A percentile compares a stretch with the other conserved stretches of the same genome.
Conservation (phyloP, 2,113 vertebrate genomes). For the Pteruthius melanotis region DNA sequence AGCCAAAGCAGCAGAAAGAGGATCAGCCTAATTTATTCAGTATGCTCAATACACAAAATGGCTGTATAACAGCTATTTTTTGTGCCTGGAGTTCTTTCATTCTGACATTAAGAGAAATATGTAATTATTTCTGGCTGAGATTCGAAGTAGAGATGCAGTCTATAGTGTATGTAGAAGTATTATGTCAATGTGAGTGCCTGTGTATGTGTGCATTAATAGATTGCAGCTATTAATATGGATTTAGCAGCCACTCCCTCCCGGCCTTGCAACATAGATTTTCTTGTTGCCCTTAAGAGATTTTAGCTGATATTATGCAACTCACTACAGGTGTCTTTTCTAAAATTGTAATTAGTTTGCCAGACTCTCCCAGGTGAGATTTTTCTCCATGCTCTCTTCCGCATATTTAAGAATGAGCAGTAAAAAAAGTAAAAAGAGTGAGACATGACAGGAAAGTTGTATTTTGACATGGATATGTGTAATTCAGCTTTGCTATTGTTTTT, state of each 20-base stretch:
- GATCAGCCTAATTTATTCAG: background rate
- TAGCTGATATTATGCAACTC: background rate
- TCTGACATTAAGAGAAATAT: background rate
- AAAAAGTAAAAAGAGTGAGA: background rate
- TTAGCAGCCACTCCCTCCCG: background rate
- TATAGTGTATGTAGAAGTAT: background rate
- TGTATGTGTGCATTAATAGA: background rate
- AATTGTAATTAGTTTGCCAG: slow-evolving; percentile 25
- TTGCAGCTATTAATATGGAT: background rate
- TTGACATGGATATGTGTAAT: background rate
- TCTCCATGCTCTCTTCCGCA: background rate
- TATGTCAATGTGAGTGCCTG: background rate
- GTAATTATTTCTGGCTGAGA: slow-evolving; percentile 17
- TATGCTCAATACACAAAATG: background rate
- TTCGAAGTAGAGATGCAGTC: background rate
- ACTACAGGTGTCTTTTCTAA: slow-evolving; percentile 17
- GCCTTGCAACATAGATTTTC: slow-evolving; percentile 1
- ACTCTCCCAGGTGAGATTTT: slow-evolving; percentile 3
- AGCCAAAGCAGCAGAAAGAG: background rate
- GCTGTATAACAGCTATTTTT: background rate
- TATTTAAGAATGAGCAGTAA: background rate
- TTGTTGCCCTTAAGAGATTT: slow-evolving; percentile 31
- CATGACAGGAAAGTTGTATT: background rate
- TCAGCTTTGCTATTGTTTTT: background rate
- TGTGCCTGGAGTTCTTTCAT: background rate